These are phyloP conservation scores for Ametastegia equiseti DNA, from an alignment of 2,888 invertebrate species.

Conservation along the genomic window DNA sequence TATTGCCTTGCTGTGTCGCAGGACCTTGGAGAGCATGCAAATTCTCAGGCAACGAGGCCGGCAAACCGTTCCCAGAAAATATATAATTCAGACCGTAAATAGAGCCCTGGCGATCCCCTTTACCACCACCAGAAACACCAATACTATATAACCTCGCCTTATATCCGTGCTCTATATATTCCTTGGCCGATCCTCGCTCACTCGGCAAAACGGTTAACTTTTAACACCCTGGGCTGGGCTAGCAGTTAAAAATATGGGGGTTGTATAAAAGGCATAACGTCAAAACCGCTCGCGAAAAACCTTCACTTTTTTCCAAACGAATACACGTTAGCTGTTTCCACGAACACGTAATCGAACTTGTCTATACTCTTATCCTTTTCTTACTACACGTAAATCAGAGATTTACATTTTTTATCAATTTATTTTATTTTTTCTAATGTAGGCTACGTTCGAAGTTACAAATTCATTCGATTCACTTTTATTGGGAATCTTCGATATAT, in stretches of 20 bases:
- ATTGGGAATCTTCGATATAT: too few relatives aligned
- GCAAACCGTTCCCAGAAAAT: conserved; percentile 55
- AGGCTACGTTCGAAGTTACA: too few relatives aligned
- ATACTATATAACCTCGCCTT: not conserved
- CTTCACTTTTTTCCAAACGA: not conserved
- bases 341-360: not conserved
- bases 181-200: conserved; percentile 21
- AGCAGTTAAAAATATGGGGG: conserved; percentile 50
- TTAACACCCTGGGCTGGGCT: conserved; percentile 32
- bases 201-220: conserved; percentile 45
- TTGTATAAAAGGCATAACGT: conserved; percentile 48
- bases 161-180: conserved; percentile 6
- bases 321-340: too few relatives aligned
- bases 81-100: conserved; percentile 62
- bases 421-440: too few relatives aligned
- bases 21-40: conserved; percentile 61
- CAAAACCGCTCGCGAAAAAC: conserved; percentile 41
- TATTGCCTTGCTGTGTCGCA: not conserved
- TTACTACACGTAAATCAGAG: not conserved
- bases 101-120: conserved; percentile 53
- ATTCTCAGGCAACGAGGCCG: conserved; percentile 51
- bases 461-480: too few relatives aligned
- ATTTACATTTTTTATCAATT: not conserved
- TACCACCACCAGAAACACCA: conserved; percentile 16
- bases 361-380: not conserved